Conservation (phyloP, 2,797 vertebrate genomes). For the Rhodeus uyekii region DNA sequence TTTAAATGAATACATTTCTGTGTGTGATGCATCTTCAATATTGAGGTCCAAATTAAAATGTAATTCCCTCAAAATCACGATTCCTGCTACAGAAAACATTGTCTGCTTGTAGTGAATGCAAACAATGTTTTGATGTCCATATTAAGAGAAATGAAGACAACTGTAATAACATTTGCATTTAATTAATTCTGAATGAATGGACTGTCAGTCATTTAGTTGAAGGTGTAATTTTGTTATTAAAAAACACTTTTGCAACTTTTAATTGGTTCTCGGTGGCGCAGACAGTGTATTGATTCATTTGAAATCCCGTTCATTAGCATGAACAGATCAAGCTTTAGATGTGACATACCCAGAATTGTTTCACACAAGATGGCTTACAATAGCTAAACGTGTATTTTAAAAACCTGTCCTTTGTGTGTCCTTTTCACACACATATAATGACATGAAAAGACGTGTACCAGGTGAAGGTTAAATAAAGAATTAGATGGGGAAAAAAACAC, state of each 20-base stretch:
- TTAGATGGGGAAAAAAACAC: conserved; percentile 53
- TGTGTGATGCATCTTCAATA: neutral
- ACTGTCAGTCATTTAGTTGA: neutral
- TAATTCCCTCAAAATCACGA: neutral
- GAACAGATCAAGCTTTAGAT: conserved; percentile 22
- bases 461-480: conserved; percentile 62
- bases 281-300: neutral
- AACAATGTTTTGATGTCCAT: neutral
- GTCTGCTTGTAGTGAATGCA: neutral
- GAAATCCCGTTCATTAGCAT: neutral
- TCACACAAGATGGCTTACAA: conserved; percentile 35
- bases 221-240: conserved; percentile 6
- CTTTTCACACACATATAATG: conserved; percentile 57
- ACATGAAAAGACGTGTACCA: conserved; percentile 55
- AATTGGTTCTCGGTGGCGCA: neutral
- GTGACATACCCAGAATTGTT: conserved; percentile 34
- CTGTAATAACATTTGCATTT: neutral
- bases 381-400: conserved; percentile 38
- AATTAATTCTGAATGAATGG: neutral
- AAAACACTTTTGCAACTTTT: neutral
- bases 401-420: conserved; percentile 42
- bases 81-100: neutral
- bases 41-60: neutral
- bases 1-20: neutral
- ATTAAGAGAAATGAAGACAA: neutral